Percentiles rank a stretch among this genome's conserved stretches.
These are phyloP conservation scores for Streblospio benedicti DNA, from an alignment of 1,140 invertebrate genomes.

Conservation along the genomic window DNA sequence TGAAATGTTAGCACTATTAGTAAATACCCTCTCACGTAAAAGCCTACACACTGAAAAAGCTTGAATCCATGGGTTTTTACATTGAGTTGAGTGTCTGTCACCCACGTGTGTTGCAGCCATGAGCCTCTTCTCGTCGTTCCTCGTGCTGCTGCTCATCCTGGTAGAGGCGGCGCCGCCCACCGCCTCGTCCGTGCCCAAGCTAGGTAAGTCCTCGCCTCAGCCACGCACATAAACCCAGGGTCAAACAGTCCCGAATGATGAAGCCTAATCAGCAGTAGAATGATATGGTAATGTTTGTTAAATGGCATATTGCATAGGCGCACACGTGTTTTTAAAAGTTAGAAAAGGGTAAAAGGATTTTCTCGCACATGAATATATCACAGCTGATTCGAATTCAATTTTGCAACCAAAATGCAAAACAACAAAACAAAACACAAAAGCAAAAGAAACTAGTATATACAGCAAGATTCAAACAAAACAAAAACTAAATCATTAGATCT, in stretches of 20 bases:
- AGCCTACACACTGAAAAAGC: not conserved
- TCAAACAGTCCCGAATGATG: not conserved
- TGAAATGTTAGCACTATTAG: not conserved
- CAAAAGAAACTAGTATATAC: not conserved
- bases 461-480: not conserved
- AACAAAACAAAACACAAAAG: not conserved
- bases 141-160: conserved; percentile 16
- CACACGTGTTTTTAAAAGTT: too few species aligned
- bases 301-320: not conserved
- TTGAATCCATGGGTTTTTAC: not conserved
- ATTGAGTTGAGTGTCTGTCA: not conserved
- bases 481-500: not conserved
- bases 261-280: not conserved
- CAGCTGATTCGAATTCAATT: not conserved
- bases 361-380: not conserved
- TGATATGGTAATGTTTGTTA: not conserved
- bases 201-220: conserved; percentile 13
- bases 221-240: not conserved
- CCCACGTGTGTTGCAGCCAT: conserved; percentile 10
- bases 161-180: conserved; percentile 16
- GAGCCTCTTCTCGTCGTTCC: conserved; percentile 19
- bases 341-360: too few species aligned
- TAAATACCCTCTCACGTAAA: not conserved
- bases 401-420: not conserved
- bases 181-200: conserved; percentile 12